Base-by-base conservation (phyloP, 2,888 invertebrate species). In the Chrysodeixis includens region DNA sequence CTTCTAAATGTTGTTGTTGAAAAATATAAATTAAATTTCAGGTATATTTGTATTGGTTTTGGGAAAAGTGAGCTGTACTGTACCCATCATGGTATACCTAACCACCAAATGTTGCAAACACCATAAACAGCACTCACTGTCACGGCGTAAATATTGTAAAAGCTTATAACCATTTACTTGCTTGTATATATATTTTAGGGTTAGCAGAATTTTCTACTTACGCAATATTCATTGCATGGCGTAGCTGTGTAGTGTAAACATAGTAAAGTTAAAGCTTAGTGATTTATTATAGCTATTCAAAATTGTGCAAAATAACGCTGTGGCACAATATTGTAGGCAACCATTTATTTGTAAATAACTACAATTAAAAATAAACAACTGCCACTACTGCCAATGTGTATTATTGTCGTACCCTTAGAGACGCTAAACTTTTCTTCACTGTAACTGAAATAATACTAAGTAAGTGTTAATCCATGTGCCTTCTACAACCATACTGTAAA, bases 301-400 rank as follows among this genome's bases (percentile, higher is more conserved):
- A 63, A 66, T 56, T 74, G 62, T 77, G 68, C 49, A 57, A 68
- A 66, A 62, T 30, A 53, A 52, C 58, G 53, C 30, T 66, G 56
- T 72, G 66, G 70, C 66, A 53, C 52, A 62, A 63, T 69, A 61
- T 67, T 73, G 56, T 66, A 69, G 57, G 32, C 69, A 72, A 56
- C 56, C 51, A 64, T 59, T 56, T 74, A 62, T 57, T 76, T 80
- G 81, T 79, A 81, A 71, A 81, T 81, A 77, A 65, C 59, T 72
- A 68, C 53, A 66, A 71, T 70, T 69, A 66, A 56, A 77, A 72
- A 81, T 81, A 81, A 81, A 81, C 54, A 69, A 79, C 82, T 81
- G 80, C 78, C 76, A 73, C 73, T 49, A 69, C 62, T 62, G 55
- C 26, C 16, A 32, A 22, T n/a, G 26, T 58, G 49, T 72, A 65